These are phyloP conservation scores for Protonibea diacanthus DNA, from an alignment of 2,797 vertebrate genomes.

Conservation along the genomic window DNA sequence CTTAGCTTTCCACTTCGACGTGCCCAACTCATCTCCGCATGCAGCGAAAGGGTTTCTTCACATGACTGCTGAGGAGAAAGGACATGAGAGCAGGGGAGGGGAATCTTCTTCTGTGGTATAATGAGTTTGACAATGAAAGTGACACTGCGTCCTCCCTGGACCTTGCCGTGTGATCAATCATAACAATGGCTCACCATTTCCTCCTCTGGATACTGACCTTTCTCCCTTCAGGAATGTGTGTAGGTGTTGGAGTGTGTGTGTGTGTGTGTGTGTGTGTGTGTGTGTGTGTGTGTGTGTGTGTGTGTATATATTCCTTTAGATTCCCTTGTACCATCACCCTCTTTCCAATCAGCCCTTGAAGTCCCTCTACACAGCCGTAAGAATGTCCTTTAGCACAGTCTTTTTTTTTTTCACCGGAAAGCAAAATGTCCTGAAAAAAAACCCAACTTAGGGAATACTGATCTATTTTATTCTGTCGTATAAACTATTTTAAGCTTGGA, in stretches of 20 bases:
- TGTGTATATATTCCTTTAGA: slow-evolving; percentile 25
- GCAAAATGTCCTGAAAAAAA: slow-evolving; percentile 32
- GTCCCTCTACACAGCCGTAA: slow-evolving; percentile 48
- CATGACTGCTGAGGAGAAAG: slow-evolving; percentile 66
- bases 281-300: slow-evolving; percentile 7
- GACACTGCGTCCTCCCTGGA: slow-evolving; percentile 80
- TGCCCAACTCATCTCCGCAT: slow-evolving; percentile 47
- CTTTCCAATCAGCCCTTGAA: slow-evolving; percentile 70
- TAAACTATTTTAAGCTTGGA: slow-evolving; percentile 55
- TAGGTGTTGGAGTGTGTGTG: not conserved
- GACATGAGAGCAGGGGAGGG: slow-evolving; percentile 63
- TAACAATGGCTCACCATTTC: slow-evolving; percentile 83
- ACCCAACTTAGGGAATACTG: slow-evolving; percentile 22
- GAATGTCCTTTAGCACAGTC: slow-evolving; percentile 60
- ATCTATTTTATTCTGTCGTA: slow-evolving; percentile 37
- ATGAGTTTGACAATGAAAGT: slow-evolving; percentile 86
- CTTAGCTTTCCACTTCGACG: slow-evolving; percentile 49
- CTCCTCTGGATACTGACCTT: slow-evolving; percentile 82
- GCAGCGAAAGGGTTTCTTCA: slow-evolving; percentile 59
- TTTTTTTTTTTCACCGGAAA: not conserved
- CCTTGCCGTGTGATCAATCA: slow-evolving; percentile 84
- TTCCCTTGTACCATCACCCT: slow-evolving; percentile 57
- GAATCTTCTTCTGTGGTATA: slow-evolving; percentile 75
- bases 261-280: slow-evolving; percentile 8
- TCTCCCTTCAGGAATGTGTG: slow-evolving; percentile 77